Conservation (phyloP, 2,113 vertebrate species). For the Mandrillus leucophaeus region DNA sequence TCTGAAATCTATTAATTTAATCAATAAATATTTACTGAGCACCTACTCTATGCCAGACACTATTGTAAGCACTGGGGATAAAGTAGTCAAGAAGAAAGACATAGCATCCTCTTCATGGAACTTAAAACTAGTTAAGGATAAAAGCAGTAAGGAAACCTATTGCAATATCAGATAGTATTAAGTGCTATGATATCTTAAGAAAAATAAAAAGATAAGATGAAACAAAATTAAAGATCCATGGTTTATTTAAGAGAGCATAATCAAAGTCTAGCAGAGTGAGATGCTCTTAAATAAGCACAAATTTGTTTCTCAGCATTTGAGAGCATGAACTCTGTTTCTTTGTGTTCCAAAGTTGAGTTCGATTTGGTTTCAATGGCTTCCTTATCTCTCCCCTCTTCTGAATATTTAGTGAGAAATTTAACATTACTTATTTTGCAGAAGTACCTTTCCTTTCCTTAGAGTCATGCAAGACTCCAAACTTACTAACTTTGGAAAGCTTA, state of each 20-base stretch:
- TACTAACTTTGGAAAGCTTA: not conserved
- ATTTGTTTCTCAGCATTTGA: not conserved
- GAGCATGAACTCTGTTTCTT: not conserved
- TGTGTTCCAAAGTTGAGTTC: not conserved
- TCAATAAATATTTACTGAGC: not conserved
- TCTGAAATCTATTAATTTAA: not conserved
- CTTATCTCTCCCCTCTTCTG: not conserved
- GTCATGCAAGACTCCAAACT: not conserved
- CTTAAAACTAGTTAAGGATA: not conserved
- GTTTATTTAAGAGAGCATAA: not conserved
- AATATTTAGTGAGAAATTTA: conserved; percentile 33
- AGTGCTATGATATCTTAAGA: not conserved
- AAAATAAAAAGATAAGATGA: not conserved
- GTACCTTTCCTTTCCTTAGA: not conserved
- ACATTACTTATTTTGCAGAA: not conserved
- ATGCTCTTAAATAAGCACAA: not conserved
- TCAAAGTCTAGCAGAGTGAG: not conserved
- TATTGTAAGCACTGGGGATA: not conserved
- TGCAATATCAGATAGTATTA: not conserved
- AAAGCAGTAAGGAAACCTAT: not conserved
- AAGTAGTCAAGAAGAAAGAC: not conserved
- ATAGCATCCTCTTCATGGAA: not conserved
- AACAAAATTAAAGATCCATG: not conserved
- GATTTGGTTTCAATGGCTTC: not conserved
- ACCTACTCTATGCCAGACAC: not conserved